A percentile compares a stretch with the other conserved stretches of the same genome.
Evolutionary conservation across 23 tunicate genomes (phyloP).

Genomic region (Corella eumyota): DNA sequence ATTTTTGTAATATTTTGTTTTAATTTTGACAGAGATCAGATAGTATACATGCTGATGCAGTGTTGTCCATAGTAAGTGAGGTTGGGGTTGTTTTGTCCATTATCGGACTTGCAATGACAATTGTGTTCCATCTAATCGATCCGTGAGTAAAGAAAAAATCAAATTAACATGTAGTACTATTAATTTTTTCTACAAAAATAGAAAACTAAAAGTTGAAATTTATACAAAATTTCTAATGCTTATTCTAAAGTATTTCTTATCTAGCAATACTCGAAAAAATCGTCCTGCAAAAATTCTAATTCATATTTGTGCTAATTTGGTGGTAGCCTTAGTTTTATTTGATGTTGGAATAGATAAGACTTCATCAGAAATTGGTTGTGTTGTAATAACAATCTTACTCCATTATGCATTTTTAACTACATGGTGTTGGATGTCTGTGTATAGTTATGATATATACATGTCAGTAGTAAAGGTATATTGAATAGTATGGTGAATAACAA

Average conservation of each 20-base stretch:
- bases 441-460: conserved; percentile 69
- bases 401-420: conserved; percentile 50
- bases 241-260: neutral
- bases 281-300: conserved; percentile 48
- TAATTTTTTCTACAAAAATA: too few relatives aligned
- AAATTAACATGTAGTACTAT: too few relatives aligned
- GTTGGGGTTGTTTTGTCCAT: conserved; percentile 36
- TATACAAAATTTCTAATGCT: neutral
- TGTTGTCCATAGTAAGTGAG: conserved; percentile 19
- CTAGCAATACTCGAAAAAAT: conserved; percentile 28
- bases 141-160: conserved; percentile 33
- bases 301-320: conserved; percentile 34
- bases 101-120: conserved; percentile 30
- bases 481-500: too few relatives aligned
- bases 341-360: conserved; percentile 29
- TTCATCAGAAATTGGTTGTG: conserved; percentile 3
- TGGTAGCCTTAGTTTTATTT: conserved; percentile 33
- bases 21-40: conserved; percentile 7
- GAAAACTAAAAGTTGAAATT: too few relatives aligned
- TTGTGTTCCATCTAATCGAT: conserved; percentile 22
- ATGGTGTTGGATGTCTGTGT: conserved; percentile 83
- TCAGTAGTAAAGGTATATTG: conserved; percentile 38
- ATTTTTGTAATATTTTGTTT: neutral
- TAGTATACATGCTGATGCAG: conserved; percentile 8
- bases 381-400: conserved; percentile 24